Evolutionary conservation across 1,140 invertebrate species (phyloP).

Genomic region (Brevipalpus yothersi): DNA sequence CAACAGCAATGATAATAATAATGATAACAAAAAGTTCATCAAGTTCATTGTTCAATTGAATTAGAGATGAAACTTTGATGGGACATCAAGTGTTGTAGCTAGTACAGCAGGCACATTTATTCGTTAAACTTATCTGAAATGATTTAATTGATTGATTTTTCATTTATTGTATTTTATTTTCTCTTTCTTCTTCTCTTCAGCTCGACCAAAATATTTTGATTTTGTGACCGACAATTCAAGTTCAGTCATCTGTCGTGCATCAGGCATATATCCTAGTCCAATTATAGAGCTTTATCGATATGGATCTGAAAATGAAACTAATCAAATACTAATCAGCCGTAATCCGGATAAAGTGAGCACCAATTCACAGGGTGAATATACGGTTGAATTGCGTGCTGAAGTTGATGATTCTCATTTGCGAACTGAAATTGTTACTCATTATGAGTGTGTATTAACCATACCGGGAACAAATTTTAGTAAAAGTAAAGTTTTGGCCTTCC

Average conservation of each 20-base stretch:
- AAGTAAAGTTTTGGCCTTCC: neutral
- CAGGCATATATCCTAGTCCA: slow-evolving; percentile 4
- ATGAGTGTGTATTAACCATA: slow-evolving; percentile 3
- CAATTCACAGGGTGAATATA: neutral
- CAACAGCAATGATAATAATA: too few species aligned
- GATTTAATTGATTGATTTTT: too few species aligned
- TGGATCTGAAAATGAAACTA: neutral
- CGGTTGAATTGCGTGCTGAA: neutral
- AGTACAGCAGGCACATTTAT: too few species aligned
- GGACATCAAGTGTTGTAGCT: too few species aligned
- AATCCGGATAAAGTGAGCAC: neutral
- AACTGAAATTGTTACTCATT: neutral
- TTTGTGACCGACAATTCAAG: slow-evolving; percentile 1
- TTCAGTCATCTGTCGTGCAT: slow-evolving; percentile 2
- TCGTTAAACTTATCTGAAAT: too few species aligned
- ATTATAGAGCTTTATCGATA: slow-evolving; percentile 1
- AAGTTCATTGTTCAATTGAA: too few species aligned
- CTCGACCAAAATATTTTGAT: slow-evolving; percentile 1
- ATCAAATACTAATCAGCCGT: neutral
- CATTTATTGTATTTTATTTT: neutral
- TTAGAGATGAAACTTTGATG: too few species aligned
- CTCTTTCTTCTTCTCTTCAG: neutral
- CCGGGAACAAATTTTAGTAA: slow-evolving; percentile 1
- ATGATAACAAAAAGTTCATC: too few species aligned
- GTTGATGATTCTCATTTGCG: neutral